A percentile compares a stretch with the other conserved stretches of the same genome.
Evolutionary conservation across 2,888 invertebrate species (phyloP).

Genomic region (Calliopum simillimum): DNA sequence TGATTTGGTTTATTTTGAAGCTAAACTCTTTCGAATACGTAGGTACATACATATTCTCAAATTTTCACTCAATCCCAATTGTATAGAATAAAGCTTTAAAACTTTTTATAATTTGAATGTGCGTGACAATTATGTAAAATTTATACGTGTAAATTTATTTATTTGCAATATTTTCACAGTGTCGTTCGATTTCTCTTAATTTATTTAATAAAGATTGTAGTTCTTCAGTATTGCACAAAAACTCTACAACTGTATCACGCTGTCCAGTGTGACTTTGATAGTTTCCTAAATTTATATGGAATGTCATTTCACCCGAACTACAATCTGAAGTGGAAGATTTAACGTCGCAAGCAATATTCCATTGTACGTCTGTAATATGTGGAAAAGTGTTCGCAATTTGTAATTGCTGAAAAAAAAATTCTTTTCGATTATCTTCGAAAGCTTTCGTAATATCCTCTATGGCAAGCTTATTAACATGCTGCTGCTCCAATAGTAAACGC

Average conservation of each 20-base stretch:
- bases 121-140: no score
- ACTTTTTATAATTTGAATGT: no score
- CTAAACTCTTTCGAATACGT: constrained; percentile 11
- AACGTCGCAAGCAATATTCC: constrained; percentile 65
- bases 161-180: constrained; percentile 58
- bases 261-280: constrained; percentile 61
- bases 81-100: no score
- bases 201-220: constrained; percentile 65
- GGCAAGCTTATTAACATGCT: constrained; percentile 51
- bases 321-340: constrained; percentile 62
- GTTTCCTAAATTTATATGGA: constrained; percentile 63
- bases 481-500: constrained; percentile 57
- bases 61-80: no score
- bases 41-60: constrained; percentile 11
- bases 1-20: neutral
- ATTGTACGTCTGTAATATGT: constrained; percentile 64
- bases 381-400: constrained; percentile 61
- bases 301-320: constrained; percentile 60
- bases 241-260: constrained; percentile 62
- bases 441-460: constrained; percentile 60
- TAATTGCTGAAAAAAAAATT: constrained; percentile 59
- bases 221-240: constrained; percentile 66
- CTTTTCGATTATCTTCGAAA: constrained; percentile 62
- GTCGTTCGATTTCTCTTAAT: constrained; percentile 65
- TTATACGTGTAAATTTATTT: constrained; percentile 30